Evolutionary conservation across 2,888 invertebrate genomes (phyloP).

Genomic region (Saturnia pavonia): DNA sequence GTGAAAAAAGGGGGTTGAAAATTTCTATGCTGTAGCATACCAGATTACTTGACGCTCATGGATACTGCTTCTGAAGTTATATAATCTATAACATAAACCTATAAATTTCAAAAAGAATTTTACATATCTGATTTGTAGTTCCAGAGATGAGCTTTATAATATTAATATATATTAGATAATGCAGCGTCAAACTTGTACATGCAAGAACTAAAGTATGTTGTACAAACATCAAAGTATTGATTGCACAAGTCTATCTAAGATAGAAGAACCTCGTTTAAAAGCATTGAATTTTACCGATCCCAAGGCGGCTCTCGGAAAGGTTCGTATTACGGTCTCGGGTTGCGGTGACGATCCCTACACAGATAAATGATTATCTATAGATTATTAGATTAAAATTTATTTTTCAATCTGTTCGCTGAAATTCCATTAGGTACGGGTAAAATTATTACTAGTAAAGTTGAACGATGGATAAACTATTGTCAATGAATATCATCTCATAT

Average conservation of each 20-base stretch:
- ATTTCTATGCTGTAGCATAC: too few species aligned
- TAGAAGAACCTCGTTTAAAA: conserved; percentile 42
- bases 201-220: background rate
- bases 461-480: conserved; percentile 39
- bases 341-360: conserved; percentile 38
- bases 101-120: too few species aligned
- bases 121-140: too few species aligned
- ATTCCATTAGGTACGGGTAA: conserved; percentile 15
- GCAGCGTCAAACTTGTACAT: too few species aligned
- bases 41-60: too few species aligned
- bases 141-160: too few species aligned
- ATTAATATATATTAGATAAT: too few species aligned
- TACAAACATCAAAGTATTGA: conserved; percentile 5
- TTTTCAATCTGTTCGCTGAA: conserved; percentile 28
- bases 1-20: too few species aligned
- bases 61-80: too few species aligned
- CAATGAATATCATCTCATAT: conserved; percentile 60
- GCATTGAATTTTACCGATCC: conserved; percentile 46
- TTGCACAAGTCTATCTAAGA: conserved; percentile 29
- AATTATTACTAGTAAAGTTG: conserved; percentile 17
- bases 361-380: conserved; percentile 38
- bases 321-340: conserved; percentile 48
- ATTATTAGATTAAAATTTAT: conserved; percentile 38
- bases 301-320: conserved; percentile 41
- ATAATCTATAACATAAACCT: too few species aligned